Conservation (phyloP, 1,140 invertebrate species). For the Drosophila subpulchrella region DNA sequence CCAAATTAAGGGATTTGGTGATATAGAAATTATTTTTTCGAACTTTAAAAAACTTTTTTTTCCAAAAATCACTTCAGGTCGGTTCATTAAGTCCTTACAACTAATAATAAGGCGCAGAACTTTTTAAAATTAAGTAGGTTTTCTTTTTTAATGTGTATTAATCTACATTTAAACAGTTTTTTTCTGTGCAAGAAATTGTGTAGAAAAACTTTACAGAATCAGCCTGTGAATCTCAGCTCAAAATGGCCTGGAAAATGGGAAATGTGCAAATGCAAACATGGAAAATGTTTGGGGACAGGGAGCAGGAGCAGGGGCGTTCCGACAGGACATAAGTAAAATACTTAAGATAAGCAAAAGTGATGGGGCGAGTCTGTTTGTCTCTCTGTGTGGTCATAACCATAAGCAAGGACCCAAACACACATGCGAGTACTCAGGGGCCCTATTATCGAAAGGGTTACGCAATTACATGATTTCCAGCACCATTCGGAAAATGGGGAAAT, state of each 20-base stretch:
- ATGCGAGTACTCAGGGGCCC: conserved; percentile 78
- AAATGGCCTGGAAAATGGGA: conserved; percentile 58
- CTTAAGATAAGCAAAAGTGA: conserved; percentile 82
- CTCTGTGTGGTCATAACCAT: conserved; percentile 62
- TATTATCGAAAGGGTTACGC: conserved; percentile 84
- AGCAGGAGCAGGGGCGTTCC: conserved; percentile 35
- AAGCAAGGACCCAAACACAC: conserved; percentile 44
- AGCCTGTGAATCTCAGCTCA: conserved; percentile 1
- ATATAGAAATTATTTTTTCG: too few relatives aligned
- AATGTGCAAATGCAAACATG: conserved; percentile 66
- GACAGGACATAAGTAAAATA: conserved; percentile 77
- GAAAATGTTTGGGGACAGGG: conserved; percentile 32
- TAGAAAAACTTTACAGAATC: conserved; percentile 12
- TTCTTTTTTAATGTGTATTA: too few relatives aligned
- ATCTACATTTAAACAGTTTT: too few relatives aligned
- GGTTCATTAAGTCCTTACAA: too few relatives aligned
- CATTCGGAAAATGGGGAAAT: conserved; percentile 3
- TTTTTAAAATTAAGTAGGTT: too few relatives aligned
- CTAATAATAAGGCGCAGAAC: too few relatives aligned
- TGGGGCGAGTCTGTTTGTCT: conserved; percentile 32
- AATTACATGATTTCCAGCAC: conserved; percentile 71
- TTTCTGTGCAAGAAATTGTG: conserved; percentile 5
- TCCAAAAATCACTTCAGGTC: too few relatives aligned
- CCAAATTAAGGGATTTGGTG: too few relatives aligned
- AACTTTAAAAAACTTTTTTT: too few relatives aligned